Percentiles rank a stretch among this genome's conserved stretches.
phyloP scores from a whole-genome alignment of 2,113 vertebrate genomes.

The Odocoileus hemionus region DNA sequence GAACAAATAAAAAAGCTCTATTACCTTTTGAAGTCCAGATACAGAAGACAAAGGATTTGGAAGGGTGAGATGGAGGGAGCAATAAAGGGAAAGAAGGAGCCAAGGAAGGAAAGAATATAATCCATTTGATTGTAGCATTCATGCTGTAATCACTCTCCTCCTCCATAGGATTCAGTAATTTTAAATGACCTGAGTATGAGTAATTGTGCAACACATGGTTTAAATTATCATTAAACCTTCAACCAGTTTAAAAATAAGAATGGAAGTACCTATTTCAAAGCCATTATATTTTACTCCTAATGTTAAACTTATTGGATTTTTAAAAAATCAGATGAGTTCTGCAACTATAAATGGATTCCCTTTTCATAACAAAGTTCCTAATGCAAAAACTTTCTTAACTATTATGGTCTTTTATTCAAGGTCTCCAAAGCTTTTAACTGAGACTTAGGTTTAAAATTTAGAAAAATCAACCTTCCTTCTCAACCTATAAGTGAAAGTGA shows the following conservation, averaged over 20 bases:
- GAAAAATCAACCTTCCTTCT: neutral
- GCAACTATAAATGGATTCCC: neutral
- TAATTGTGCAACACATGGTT: neutral
- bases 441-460: neutral
- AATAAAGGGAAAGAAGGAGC: no score
- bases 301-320: neutral
- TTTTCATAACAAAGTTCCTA: neutral
- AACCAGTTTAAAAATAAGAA: neutral
- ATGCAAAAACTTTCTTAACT: neutral
- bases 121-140: accelerated
- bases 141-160: neutral
- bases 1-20: neutral
- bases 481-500: neutral
- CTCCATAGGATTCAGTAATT: neutral
- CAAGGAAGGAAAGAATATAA: neutral
- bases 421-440: neutral
- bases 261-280: neutral
- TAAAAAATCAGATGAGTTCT: neutral
- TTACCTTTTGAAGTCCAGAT: neutral
- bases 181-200: neutral
- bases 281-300: neutral
- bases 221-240: neutral
- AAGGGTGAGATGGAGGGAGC: accelerated
- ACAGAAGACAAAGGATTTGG: neutral
- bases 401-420: neutral